These are phyloP conservation scores for Phalacrocorax aristotelis DNA, from an alignment of 2,113 vertebrate species.

Conservation along the genomic window DNA sequence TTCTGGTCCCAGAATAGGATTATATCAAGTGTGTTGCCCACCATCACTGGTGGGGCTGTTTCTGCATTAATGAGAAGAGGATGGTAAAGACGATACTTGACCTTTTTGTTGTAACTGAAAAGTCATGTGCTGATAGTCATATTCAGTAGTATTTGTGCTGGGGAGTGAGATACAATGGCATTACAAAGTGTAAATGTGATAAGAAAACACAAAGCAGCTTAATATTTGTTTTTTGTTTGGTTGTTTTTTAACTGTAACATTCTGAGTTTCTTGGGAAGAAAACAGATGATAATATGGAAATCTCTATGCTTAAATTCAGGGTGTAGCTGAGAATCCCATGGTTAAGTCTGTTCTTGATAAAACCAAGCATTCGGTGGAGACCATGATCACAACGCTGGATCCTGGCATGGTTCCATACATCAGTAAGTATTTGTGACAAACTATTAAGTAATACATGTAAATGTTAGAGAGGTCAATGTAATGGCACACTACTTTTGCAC, in stretches of 20 bases:
- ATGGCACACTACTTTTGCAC: not conserved
- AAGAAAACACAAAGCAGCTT: not conserved
- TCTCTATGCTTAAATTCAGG: constrained; percentile 72
- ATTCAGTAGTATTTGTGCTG: not conserved
- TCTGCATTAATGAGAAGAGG: not conserved
- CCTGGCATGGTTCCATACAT: constrained; percentile 98
- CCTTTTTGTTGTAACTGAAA: not conserved
- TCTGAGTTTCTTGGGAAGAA: not conserved
- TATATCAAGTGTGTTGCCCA: not conserved
- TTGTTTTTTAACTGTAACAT: not conserved
- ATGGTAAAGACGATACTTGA: not conserved
- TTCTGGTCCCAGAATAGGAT: not conserved
- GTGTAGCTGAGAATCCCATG: constrained; percentile 91
- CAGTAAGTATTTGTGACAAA: constrained; percentile 78
- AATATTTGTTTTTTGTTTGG: not conserved
- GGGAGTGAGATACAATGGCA: not conserved
- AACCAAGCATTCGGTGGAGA: constrained; percentile 95
- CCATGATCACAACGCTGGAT: constrained; percentile 97
- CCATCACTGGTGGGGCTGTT: not conserved
- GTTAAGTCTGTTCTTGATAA: constrained; percentile 94
- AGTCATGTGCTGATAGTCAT: not conserved
- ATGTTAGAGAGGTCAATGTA: not conserved
- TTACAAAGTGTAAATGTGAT: not conserved
- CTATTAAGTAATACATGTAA: not conserved
- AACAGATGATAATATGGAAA: not conserved